These are phyloP conservation scores for Plagiodera versicolora DNA, from an alignment of 2,888 invertebrate genomes.

Conservation along the genomic window DNA sequence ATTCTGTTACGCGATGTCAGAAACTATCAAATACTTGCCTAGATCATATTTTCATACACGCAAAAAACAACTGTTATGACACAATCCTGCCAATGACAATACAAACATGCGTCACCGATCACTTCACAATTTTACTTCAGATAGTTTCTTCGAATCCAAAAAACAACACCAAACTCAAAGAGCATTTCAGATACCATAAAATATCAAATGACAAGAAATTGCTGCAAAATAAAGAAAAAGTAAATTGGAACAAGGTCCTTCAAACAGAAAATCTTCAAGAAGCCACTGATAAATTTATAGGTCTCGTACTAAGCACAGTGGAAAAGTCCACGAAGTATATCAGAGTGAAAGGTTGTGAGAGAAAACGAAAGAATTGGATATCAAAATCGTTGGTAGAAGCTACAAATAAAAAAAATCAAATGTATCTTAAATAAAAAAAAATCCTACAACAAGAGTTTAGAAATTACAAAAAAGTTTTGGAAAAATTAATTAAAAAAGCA, in stretches of 20 bases:
- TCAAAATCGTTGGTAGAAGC: too few relatives aligned
- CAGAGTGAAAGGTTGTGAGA: not conserved
- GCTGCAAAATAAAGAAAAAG: conserved; percentile 4
- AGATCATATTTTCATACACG: conserved; percentile 1
- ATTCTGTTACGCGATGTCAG: conserved; percentile 3
- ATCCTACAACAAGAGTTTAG: too few relatives aligned
- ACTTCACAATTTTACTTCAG: conserved; percentile 2
- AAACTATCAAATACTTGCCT: not conserved
- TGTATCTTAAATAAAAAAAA: too few relatives aligned
- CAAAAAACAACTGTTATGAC: conserved; percentile 1
- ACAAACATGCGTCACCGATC: not conserved
- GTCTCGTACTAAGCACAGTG: not conserved
- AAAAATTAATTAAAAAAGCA: too few relatives aligned
- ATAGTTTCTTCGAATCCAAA: not conserved
- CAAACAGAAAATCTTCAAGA: conserved; percentile 2
- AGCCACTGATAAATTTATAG: not conserved
- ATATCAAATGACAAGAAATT: conserved; percentile 2
- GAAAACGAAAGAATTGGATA: too few relatives aligned
- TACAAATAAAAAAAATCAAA: too few relatives aligned
- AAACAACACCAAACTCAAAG: not conserved
- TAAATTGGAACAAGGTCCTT: conserved; percentile 1
- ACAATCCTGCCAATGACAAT: not conserved
- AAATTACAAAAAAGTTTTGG: too few relatives aligned
- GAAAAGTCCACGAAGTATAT: not conserved
- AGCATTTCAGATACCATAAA: not conserved